These are phyloP conservation scores for Brachionus sp. DNA, from an alignment of 1,140 invertebrate species.

Conservation along the genomic window DNA sequence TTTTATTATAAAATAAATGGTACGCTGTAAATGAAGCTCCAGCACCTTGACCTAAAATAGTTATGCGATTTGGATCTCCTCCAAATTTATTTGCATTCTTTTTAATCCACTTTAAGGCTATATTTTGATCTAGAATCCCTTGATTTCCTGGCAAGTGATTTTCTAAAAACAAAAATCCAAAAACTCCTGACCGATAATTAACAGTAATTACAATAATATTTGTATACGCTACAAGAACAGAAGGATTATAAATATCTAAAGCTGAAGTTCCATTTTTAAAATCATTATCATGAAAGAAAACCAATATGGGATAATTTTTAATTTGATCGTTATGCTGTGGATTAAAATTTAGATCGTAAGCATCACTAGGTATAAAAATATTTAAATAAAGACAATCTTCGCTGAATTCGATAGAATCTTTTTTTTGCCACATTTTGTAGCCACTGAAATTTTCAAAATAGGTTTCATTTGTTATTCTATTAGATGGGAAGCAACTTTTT, in stretches of 20 bases:
- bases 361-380: conserved; percentile 46
- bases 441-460: conserved; percentile 72
- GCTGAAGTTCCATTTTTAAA: conserved; percentile 38
- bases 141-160: conserved; percentile 47
- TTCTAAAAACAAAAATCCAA: conserved; percentile 49
- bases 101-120: conserved; percentile 77
- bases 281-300: conserved; percentile 48
- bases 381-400: conserved; percentile 51
- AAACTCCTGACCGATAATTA: conserved; percentile 55
- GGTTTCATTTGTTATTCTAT: conserved; percentile 75
- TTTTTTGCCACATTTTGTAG: not conserved
- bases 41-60: conserved; percentile 50
- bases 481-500: conserved; percentile 5
- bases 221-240: conserved; percentile 49
- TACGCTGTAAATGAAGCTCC: conserved; percentile 86
- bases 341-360: not conserved
- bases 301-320: conserved; percentile 48
- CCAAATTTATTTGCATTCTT: conserved; percentile 51
- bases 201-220: conserved; percentile 56
- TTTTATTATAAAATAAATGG: conserved; percentile 82
- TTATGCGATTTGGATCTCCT: conserved; percentile 50
- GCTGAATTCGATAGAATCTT: not conserved
- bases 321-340: conserved; percentile 27
- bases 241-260: conserved; percentile 46
- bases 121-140: conserved; percentile 57